Percentiles rank a stretch among this genome's conserved stretches.
Evolutionary conservation across 2,888 invertebrate genomes (phyloP).

Genomic region (Sphaeridia pumilis): DNA sequence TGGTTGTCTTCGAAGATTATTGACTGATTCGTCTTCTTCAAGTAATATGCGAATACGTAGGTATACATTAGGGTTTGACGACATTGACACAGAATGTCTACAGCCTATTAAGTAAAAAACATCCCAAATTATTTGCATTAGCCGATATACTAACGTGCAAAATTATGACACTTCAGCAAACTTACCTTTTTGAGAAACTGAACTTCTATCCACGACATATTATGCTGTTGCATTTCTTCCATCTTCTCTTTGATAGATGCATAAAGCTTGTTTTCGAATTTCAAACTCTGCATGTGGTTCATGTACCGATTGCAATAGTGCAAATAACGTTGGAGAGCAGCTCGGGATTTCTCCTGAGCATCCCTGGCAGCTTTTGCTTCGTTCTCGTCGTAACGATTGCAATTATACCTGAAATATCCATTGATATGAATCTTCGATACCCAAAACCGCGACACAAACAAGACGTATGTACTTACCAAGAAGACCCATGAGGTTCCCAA

Average conservation of each 20-base stretch:
- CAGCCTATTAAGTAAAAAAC: slow-evolving; percentile 38
- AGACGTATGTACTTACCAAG: slow-evolving; percentile 59
- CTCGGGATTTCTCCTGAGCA: background rate
- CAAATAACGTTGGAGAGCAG: slow-evolving; percentile 47
- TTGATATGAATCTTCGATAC: no score
- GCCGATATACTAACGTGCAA: no score
- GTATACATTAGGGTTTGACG: slow-evolving; percentile 50
- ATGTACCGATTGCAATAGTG: slow-evolving; percentile 47
- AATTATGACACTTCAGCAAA: background rate
- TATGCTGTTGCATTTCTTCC: slow-evolving; percentile 49
- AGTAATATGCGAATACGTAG: slow-evolving; percentile 51
- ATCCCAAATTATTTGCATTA: background rate
- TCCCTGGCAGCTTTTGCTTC: no score
- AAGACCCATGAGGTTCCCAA: slow-evolving; percentile 97
- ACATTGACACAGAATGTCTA: slow-evolving; percentile 45
- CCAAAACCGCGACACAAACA: no score
- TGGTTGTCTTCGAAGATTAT: slow-evolving; percentile 50
- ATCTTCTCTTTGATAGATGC: slow-evolving; percentile 48
- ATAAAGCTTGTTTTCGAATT: slow-evolving; percentile 46
- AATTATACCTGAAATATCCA: background rate
- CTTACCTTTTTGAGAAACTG: slow-evolving; percentile 46
- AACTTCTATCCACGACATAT: slow-evolving; percentile 51
- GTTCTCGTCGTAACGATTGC: background rate
- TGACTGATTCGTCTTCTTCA: slow-evolving; percentile 45
- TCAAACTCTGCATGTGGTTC: slow-evolving; percentile 32